Conservation (phyloP, 2,888 invertebrate genomes). For the Hydroisotoma schaefferi region DNA sequence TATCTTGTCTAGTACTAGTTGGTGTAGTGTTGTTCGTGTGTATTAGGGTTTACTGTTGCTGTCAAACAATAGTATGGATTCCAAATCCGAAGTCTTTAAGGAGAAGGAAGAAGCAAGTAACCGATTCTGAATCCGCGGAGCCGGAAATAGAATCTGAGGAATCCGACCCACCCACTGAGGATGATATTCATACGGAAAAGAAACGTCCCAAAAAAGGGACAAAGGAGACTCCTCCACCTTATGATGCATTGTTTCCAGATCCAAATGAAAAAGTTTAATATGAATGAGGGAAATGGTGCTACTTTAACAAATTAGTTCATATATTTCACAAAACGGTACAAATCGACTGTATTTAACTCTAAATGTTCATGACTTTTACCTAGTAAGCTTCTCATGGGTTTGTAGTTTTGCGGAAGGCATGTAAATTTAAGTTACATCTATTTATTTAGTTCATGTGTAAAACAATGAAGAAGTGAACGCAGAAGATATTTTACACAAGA, state of each 20-base stretch:
- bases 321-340: no score
- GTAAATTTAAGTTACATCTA: no score
- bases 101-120: not conserved
- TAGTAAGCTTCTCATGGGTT: no score
- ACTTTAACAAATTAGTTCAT: no score
- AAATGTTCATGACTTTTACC: no score
- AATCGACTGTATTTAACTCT: no score
- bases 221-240: conserved; percentile 24
- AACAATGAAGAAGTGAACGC: no score
- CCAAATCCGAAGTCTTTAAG: conserved; percentile 22
- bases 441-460: no score
- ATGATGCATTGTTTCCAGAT: conserved; percentile 29
- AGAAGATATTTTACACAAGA: no score
- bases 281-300: no score
- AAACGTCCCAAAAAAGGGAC: not conserved
- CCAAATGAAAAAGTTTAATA: not conserved
- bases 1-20: conserved; percentile 3
- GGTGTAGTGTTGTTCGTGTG: conserved; percentile 18
- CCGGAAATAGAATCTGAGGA: not conserved
- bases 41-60: conserved; percentile 33
- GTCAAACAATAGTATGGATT: conserved; percentile 34
- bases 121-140: not conserved
- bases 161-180: not conserved
- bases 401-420: no score
- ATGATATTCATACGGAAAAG: not conserved